phyloP scores from a whole-genome alignment of 2,113 vertebrate genomes.

The Oncorhynchus mykiss region DNA sequence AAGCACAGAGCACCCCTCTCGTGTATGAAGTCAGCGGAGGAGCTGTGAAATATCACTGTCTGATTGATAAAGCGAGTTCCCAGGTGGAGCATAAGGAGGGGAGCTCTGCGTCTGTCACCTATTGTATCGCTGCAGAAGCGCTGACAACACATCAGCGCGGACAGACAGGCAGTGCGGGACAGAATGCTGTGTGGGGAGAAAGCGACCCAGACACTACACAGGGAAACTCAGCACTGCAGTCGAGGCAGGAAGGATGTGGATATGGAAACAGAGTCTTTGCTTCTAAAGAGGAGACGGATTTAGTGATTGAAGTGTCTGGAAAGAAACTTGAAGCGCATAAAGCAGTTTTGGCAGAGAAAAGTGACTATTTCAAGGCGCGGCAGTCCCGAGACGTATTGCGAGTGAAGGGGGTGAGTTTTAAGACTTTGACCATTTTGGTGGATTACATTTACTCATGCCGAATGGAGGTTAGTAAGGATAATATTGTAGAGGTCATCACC shows the following conservation, averaged over 20 bases:
- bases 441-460: slow-evolving; percentile 81
- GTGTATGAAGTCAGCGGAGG: background rate
- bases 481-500: slow-evolving; percentile 82
- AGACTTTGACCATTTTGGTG: slow-evolving; percentile 78
- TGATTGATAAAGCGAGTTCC: slow-evolving; percentile 11
- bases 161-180: slow-evolving; percentile 3
- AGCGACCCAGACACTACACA: background rate
- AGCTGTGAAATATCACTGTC: slow-evolving; percentile 25
- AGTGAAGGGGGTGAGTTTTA: slow-evolving; percentile 80
- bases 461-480: slow-evolving; percentile 81
- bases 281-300: slow-evolving; percentile 71
- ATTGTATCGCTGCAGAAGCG: slow-evolving; percentile 3
- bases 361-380: slow-evolving; percentile 86
- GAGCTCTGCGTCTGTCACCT: slow-evolving; percentile 17
- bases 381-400: slow-evolving; percentile 82
- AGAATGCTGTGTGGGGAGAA: background rate
- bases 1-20: slow-evolving; percentile 1
- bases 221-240: slow-evolving; percentile 4
- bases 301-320: slow-evolving; percentile 83
- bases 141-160: slow-evolving; percentile 3
- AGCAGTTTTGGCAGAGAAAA: slow-evolving; percentile 80
- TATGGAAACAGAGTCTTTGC: slow-evolving; percentile 16
- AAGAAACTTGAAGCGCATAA: slow-evolving; percentile 81
- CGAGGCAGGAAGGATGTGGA: slow-evolving; percentile 3
- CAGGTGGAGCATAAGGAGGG: slow-evolving; percentile 29